Conservation (phyloP, 2,797 vertebrate species). For the Smutsia temminckii region DNA sequence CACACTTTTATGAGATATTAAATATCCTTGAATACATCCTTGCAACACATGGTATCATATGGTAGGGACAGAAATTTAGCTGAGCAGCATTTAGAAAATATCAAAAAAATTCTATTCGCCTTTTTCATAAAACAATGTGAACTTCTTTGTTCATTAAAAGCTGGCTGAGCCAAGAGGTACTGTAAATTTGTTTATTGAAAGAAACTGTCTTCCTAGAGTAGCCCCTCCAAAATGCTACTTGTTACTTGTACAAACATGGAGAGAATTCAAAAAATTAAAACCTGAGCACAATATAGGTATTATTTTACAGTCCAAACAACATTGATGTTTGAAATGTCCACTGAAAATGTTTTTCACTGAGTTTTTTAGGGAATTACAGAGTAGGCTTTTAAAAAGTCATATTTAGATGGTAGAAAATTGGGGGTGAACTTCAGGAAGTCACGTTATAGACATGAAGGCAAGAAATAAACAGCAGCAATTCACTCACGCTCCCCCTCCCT, state of each 20-base stretch:
- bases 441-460: neutral
- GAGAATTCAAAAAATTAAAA: constrained; percentile 45
- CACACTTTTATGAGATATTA: neutral
- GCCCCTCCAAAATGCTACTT: neutral
- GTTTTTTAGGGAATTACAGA: constrained; percentile 6
- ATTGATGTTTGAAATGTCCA: neutral
- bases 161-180: neutral
- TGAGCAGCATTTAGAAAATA: neutral
- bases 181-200: constrained; percentile 56
- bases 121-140: constrained; percentile 44
- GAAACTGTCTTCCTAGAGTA: neutral
- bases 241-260: constrained; percentile 37
- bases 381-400: neutral
- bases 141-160: constrained; percentile 45
- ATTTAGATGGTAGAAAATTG: constrained; percentile 25
- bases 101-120: constrained; percentile 9
- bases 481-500: fast-evolving
- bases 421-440: neutral
- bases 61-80: neutral
- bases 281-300: neutral
- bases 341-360: constrained; percentile 11
- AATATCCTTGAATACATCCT: neutral
- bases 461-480: neutral
- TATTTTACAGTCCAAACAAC: constrained; percentile 6
- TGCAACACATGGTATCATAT: neutral